phyloP scores from a whole-genome alignment of 2,888 invertebrate species.

The Watsonalla cultraria region DNA sequence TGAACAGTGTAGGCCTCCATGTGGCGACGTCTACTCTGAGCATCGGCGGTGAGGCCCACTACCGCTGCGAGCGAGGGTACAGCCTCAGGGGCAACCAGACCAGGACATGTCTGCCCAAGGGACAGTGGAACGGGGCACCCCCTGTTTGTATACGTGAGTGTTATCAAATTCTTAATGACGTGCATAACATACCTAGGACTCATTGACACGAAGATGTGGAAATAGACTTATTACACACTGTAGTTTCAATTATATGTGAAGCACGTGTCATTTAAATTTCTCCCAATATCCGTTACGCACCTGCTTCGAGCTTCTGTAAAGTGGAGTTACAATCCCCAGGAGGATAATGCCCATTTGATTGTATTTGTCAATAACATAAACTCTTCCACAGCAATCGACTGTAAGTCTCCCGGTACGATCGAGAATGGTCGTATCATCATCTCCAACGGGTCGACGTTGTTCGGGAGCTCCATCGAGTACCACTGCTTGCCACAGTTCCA shows the following conservation, averaged over 20 bases:
- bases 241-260: no score
- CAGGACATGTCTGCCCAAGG: constrained; percentile 85
- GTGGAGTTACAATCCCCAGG: no score
- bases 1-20: constrained; percentile 74
- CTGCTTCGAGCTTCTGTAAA: no score
- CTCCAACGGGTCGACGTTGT: constrained; percentile 89
- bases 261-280: no score
- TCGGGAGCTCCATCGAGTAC: constrained; percentile 92
- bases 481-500: constrained; percentile 92
- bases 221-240: no score
- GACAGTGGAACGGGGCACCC: constrained; percentile 89
- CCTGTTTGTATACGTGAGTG: constrained; percentile 89
- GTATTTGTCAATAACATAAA: not conserved
- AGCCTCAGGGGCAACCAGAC: constrained; percentile 88
- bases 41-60: constrained; percentile 89
- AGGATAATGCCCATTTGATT: no score
- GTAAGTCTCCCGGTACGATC: constrained; percentile 86
- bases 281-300: no score
- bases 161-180: not conserved
- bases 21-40: constrained; percentile 82
- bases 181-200: no score
- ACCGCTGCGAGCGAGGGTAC: constrained; percentile 90
- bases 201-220: no score
- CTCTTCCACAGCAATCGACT: constrained; percentile 85
- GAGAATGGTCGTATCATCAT: constrained; percentile 93